Conservation (phyloP, 2,888 invertebrate genomes). For the Leucania comma region DNA sequence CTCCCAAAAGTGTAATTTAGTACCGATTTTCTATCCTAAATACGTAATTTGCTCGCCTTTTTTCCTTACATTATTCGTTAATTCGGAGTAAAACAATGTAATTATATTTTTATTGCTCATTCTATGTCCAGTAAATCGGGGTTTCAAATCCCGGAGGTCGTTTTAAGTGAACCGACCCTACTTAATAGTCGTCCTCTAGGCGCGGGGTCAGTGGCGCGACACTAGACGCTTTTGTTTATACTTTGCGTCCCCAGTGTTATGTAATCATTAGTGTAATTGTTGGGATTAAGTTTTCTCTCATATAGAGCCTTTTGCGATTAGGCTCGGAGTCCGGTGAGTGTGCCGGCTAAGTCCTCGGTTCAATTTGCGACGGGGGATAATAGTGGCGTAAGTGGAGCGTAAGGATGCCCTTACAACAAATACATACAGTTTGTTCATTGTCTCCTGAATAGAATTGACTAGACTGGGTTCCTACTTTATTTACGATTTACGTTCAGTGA, state of each 20-base stretch:
- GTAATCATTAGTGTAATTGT: conserved; percentile 81
- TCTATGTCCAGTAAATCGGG: conserved; percentile 88
- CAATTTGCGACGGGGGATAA: conserved; percentile 66
- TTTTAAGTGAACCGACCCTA: conserved; percentile 85
- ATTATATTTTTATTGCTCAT: conserved; percentile 89
- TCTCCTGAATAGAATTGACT: conserved; percentile 52
- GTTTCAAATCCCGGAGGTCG: conserved; percentile 83
- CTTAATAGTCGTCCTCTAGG: conserved; percentile 85
- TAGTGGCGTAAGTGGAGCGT: conserved; percentile 60
- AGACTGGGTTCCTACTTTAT: conserved; percentile 36
- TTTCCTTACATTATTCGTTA: conserved; percentile 79
- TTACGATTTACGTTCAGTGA: conserved; percentile 41
- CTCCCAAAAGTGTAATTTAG: conserved; percentile 77
- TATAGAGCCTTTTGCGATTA: conserved; percentile 71
- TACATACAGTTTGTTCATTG: conserved; percentile 55
- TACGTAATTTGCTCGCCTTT: conserved; percentile 77
- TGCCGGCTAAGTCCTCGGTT: conserved; percentile 57
- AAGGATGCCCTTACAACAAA: conserved; percentile 53
- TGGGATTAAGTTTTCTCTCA: conserved; percentile 75
- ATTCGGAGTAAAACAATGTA: conserved; percentile 84
- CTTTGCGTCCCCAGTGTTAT: conserved; percentile 80
- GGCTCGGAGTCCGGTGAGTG: conserved; percentile 57
- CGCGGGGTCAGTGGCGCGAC: conserved; percentile 75
- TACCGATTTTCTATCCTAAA: conserved; percentile 75
- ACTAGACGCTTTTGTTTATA: conserved; percentile 81